phyloP scores from a whole-genome alignment of 2,888 invertebrate species.

The Desoria tigrina region DNA sequence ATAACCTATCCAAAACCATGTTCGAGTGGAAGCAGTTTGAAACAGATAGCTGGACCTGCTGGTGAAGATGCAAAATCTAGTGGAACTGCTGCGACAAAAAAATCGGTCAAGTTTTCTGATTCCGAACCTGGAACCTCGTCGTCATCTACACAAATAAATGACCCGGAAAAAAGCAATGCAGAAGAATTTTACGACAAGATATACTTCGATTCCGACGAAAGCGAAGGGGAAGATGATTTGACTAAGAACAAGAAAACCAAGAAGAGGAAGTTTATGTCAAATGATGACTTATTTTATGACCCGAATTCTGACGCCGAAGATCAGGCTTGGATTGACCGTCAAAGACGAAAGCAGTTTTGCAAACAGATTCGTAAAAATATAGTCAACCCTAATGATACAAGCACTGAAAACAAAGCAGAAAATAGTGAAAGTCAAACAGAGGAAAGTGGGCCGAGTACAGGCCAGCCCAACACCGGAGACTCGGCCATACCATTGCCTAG shows the following conservation, averaged over 20 bases:
- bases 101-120: slow-evolving; percentile 36
- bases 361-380: slow-evolving; percentile 17
- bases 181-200: slow-evolving; percentile 50
- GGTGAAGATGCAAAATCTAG: slow-evolving; percentile 20
- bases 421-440: background rate
- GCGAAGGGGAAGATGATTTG: slow-evolving; percentile 46
- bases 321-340: slow-evolving; percentile 61
- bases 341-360: slow-evolving; percentile 55
- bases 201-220: slow-evolving; percentile 55
- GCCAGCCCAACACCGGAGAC: background rate
- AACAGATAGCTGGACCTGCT: background rate
- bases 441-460: no score
- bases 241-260: slow-evolving; percentile 28
- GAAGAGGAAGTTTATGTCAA: slow-evolving; percentile 50
- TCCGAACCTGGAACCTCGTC: background rate
- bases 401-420: background rate
- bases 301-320: slow-evolving; percentile 62
- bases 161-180: background rate
- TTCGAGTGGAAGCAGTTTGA: background rate
- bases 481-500: slow-evolving; percentile 55
- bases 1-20: background rate
- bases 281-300: slow-evolving; percentile 62
- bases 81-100: slow-evolving; percentile 21
- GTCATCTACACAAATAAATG: background rate
- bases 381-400: background rate